Evolutionary conservation across 2,888 invertebrate genomes (phyloP).

Genomic region (Congeria kusceri): DNA sequence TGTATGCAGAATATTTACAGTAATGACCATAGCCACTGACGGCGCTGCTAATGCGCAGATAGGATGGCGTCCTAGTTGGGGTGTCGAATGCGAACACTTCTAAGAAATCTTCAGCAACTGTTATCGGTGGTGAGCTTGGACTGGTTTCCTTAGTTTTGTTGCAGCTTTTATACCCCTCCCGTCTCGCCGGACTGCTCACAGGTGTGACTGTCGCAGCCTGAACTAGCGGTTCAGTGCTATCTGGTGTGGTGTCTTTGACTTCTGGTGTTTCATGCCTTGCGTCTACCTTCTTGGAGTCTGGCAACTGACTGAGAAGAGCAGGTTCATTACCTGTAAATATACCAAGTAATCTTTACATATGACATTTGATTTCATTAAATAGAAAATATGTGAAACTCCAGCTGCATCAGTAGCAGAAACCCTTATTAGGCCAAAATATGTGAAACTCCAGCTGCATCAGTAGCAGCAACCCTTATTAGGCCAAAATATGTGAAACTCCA

Average conservation of each 20-base stretch:
- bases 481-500: no score
- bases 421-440: no score
- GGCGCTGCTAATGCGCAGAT: constrained; percentile 81
- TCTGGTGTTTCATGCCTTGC: constrained; percentile 46
- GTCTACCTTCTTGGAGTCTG: constrained; percentile 56
- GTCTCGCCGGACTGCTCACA: constrained; percentile 5
- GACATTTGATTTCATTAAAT: no score
- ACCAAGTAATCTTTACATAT: no score
- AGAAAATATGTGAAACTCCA: no score
- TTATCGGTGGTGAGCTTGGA: constrained; percentile 59
- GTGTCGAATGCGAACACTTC: constrained; percentile 70
- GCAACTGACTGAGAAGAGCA: constrained; percentile 70
- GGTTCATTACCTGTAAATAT: constrained; percentile 78
- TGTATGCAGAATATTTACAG: constrained; percentile 76
- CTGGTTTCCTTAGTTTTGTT: constrained; percentile 33
- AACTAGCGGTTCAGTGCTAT: not conserved
- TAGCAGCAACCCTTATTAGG: no score
- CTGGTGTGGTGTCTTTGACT: constrained; percentile 26
- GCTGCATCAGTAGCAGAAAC: no score
- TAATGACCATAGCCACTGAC: constrained; percentile 82
- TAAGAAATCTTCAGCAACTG: constrained; percentile 62
- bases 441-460: no score
- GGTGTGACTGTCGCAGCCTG: not conserved
- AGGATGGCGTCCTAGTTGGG: constrained; percentile 77
- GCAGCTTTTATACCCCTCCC: constrained; percentile 25